These are phyloP conservation scores for Anthophora plumipes DNA, from an alignment of 2,888 invertebrate species.

Conservation along the genomic window DNA sequence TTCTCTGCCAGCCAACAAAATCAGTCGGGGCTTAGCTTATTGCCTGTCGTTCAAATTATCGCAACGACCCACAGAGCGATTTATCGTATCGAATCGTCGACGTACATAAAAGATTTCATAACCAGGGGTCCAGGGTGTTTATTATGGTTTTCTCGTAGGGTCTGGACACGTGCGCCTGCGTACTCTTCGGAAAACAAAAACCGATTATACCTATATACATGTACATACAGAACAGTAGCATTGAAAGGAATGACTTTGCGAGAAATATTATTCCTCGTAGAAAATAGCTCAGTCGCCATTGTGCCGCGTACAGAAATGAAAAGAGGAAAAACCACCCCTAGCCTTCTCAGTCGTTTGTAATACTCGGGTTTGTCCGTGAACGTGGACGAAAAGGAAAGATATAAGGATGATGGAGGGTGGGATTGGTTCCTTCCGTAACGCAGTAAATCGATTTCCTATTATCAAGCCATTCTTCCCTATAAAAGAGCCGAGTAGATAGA, in stretches of 20 bases:
- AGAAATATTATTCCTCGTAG: conserved; percentile 64
- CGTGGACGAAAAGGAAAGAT: conserved; percentile 11
- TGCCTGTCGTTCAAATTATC: conserved; percentile 33
- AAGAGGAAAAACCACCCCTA: conserved; percentile 22
- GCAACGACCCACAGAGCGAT: conserved; percentile 26
- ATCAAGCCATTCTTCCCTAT: conserved; percentile 68
- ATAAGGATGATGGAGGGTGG: conserved; percentile 9
- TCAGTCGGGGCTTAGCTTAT: conserved; percentile 8
- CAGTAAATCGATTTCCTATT: conserved; percentile 74
- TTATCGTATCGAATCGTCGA: conserved; percentile 34
- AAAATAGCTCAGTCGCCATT: conserved; percentile 48
- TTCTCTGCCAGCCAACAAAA: background rate
- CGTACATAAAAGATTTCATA: conserved; percentile 38
- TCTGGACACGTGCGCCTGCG: background rate
- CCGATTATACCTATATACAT: conserved; percentile 37
- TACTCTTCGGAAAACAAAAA: conserved; percentile 45
- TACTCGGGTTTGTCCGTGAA: conserved; percentile 53
- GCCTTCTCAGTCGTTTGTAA: conserved; percentile 52
- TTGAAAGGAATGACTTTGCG: conserved; percentile 47
- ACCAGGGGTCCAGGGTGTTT: conserved; percentile 14
- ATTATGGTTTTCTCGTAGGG: background rate
- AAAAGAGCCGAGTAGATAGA: conserved; percentile 69
- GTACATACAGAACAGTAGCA: no score
- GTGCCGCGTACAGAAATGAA: conserved; percentile 38
- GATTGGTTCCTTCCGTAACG: conserved; percentile 56